Percentiles rank a stretch among this genome's conserved stretches.
phyloP scores from a whole-genome alignment of 2,113 vertebrate species.

The Mesembrinibis cayennensis region DNA sequence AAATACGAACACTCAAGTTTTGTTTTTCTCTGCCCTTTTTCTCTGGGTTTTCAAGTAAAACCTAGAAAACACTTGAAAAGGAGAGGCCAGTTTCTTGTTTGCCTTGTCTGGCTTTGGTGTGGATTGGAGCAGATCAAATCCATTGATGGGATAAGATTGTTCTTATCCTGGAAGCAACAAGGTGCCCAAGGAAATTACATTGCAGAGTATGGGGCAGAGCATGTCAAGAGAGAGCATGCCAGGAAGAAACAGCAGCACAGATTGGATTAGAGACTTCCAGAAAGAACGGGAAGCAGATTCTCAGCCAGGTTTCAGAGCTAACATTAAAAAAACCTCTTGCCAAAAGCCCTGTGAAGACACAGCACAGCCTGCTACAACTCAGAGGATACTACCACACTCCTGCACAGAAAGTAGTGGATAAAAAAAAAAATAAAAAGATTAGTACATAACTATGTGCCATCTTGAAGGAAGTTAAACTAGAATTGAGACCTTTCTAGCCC shows the following conservation, averaged over 20 bases:
- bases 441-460: background rate
- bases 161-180: background rate
- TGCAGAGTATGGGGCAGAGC: background rate
- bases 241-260: background rate
- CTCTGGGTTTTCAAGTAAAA: background rate
- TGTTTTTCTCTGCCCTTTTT: background rate
- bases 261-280: background rate
- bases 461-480: background rate
- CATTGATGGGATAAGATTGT: rapidly evolving
- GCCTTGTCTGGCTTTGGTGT: background rate
- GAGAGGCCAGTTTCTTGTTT: background rate
- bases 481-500: background rate
- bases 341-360: background rate
- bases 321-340: background rate
- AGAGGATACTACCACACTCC: rapidly evolving
- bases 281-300: background rate
- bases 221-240: background rate
- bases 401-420: background rate
- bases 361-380: background rate
- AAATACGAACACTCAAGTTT: background rate
- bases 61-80: background rate
- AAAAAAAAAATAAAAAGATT: background rate
- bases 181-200: background rate
- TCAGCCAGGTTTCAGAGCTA: background rate
- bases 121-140: background rate